phyloP scores from a whole-genome alignment of 1,140 invertebrate genomes.

The Pseudomyrmex concolor region DNA sequence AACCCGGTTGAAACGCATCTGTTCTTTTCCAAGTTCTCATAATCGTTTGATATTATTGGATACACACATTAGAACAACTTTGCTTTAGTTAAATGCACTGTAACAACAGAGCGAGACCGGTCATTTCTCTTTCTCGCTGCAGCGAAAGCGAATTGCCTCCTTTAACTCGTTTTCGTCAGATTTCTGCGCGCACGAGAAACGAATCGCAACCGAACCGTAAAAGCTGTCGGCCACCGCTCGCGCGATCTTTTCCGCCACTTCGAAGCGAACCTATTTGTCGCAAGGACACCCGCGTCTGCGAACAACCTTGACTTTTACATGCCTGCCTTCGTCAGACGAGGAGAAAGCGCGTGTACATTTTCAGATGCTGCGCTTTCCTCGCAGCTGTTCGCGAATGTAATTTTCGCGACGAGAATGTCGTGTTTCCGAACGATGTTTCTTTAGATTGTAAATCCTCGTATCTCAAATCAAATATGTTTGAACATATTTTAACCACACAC shows the following conservation, averaged over 20 bases:
- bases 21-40: neutral
- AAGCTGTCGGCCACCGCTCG: slow-evolving; percentile 2
- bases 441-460: neutral
- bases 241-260: slow-evolving; percentile 39
- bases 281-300: slow-evolving; percentile 41
- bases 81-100: neutral
- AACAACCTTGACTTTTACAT: slow-evolving; percentile 53
- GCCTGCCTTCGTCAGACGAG: slow-evolving; percentile 5
- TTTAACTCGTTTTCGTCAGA: slow-evolving; percentile 21
- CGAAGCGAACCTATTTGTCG: slow-evolving; percentile 49
- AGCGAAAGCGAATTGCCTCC: neutral
- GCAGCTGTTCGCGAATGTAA: neutral
- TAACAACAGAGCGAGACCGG: neutral
- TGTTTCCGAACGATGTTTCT: neutral
- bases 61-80: neutral
- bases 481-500: neutral
- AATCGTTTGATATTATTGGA: neutral
- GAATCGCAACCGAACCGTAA: slow-evolving; percentile 32
- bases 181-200: slow-evolving; percentile 12
- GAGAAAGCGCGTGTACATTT: slow-evolving; percentile 43
- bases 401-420: slow-evolving; percentile 13
- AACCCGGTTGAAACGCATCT: neutral
- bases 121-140: neutral
- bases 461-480: neutral
- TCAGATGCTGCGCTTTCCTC: slow-evolving; percentile 24